Evolutionary conservation across 1,140 invertebrate genomes (phyloP).

Genomic region (Helicoverpa armigera): DNA sequence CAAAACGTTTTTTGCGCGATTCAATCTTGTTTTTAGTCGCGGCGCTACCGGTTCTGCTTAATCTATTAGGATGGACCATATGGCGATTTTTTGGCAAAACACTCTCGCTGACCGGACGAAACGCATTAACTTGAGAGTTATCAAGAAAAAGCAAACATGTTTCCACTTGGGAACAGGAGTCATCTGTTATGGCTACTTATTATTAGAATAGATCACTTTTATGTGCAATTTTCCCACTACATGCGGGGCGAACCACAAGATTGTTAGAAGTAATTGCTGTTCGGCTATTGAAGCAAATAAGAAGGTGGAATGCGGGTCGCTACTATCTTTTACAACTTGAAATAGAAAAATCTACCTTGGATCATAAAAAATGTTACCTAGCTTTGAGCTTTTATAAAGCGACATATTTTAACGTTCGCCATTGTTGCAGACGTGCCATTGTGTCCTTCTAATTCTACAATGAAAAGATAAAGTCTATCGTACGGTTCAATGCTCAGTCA

Average conservation of each 20-base stretch:
- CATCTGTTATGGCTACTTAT: constrained; percentile 68
- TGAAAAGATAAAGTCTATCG: constrained; percentile 77
- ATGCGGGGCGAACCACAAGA: constrained; percentile 81
- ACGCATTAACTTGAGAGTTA: constrained; percentile 65
- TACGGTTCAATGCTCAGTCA: constrained; percentile 79
- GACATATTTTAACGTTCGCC: constrained; percentile 75
- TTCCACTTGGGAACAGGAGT: constrained; percentile 69
- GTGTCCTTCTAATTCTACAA: constrained; percentile 76
- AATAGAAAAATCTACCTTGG: constrained; percentile 50
- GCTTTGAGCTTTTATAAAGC: constrained; percentile 61
- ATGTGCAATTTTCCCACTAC: constrained; percentile 77
- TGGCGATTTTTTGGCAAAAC: constrained; percentile 60
- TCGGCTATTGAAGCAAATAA: constrained; percentile 68
- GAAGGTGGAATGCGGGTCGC: constrained; percentile 72
- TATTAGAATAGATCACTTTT: constrained; percentile 81
- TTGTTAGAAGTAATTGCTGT: constrained; percentile 82
- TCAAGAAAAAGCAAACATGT: constrained; percentile 67
- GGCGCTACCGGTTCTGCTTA: constrained; percentile 67
- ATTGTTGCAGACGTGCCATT: constrained; percentile 78
- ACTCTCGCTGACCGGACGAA: constrained; percentile 73
- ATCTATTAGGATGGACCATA: constrained; percentile 63
- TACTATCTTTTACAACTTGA: constrained; percentile 57
- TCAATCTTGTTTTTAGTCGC: constrained; percentile 64
- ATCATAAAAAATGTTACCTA: constrained; percentile 61
- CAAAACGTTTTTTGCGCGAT: constrained; percentile 72